Conservation (phyloP, 2,888 invertebrate genomes). For the Blastobasis adustella region DNA sequence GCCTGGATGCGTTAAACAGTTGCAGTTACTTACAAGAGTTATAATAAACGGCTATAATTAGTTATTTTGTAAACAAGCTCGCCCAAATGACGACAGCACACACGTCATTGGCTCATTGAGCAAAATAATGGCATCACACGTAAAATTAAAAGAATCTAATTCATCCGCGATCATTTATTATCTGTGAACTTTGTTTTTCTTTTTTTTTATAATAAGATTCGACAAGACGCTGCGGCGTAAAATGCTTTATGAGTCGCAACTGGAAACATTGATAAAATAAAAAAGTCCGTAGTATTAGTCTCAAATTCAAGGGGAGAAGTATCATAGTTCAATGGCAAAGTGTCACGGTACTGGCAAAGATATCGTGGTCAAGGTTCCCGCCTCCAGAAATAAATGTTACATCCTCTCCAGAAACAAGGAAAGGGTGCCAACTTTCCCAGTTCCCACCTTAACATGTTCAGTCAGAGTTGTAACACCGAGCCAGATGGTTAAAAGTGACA, state of each 20-base stretch:
- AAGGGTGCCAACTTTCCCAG: constrained; percentile 51
- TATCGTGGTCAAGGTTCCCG: constrained; percentile 44
- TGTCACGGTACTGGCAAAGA: constrained; percentile 29
- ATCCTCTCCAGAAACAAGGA: constrained; percentile 49
- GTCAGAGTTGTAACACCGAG: constrained; percentile 46
- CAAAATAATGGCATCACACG: constrained; percentile 10
- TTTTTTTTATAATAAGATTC: background rate
- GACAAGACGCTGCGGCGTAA: background rate
- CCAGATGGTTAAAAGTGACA: constrained; percentile 38
- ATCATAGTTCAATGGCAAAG: constrained; percentile 21
- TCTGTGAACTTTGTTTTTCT: background rate
- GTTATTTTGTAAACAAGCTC: too few species aligned
- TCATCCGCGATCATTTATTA: constrained; percentile 4
- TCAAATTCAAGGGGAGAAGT: constrained; percentile 23
- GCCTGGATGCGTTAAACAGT: too few species aligned
- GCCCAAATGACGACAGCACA: background rate
- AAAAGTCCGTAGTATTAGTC: background rate
- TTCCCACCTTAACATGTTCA: constrained; percentile 39
- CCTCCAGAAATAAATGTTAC: constrained; percentile 72
- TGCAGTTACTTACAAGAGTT: too few species aligned
- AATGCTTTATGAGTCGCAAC: constrained; percentile 8
- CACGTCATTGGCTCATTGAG: constrained; percentile 12
- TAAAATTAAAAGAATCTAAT: constrained; percentile 1
- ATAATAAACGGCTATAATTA: too few species aligned
- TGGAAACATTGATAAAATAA: constrained; percentile 5